Evolutionary conservation across 2,888 invertebrate species (phyloP).

Genomic region (Invenusta paracnida): DNA sequence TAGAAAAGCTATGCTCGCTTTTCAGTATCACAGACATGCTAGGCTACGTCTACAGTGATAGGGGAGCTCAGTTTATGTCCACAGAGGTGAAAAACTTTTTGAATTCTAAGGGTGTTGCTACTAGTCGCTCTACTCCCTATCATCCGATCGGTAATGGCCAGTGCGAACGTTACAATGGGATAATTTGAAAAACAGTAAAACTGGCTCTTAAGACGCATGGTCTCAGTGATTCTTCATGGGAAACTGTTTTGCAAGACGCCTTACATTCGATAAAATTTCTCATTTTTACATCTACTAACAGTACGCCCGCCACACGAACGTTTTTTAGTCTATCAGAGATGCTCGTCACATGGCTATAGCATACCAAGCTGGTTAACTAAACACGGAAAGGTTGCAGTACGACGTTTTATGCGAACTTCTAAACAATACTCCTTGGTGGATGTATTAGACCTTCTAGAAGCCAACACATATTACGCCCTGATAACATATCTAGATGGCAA

Average conservation of each 20-base stretch:
- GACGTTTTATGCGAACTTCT: neutral
- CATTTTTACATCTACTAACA: constrained; percentile 33
- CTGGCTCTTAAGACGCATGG: constrained; percentile 20
- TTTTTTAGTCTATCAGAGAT: constrained; percentile 27
- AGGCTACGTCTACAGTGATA: neutral
- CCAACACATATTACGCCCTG: constrained; percentile 41
- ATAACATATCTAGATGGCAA: constrained; percentile 42
- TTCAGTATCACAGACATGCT: neutral
- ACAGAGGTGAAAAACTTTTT: neutral
- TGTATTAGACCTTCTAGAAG: constrained; percentile 10
- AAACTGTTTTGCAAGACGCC: constrained; percentile 34
- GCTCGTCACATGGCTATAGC: constrained; percentile 7
- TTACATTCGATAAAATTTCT: constrained; percentile 33
- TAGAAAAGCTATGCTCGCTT: neutral
- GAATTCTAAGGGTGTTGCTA: neutral
- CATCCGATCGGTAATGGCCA: constrained; percentile 20
- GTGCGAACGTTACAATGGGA: constrained; percentile 37
- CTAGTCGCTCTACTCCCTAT: neutral
- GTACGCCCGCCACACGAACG: constrained; percentile 24
- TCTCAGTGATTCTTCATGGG: constrained; percentile 26
- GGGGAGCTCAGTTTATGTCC: neutral
- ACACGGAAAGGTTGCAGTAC: constrained; percentile 15
- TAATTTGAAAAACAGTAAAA: constrained; percentile 34
- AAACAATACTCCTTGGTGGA: constrained; percentile 27
- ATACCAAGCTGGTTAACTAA: constrained; percentile 27